Conservation (phyloP, 2,113 vertebrate genomes). For the Sceloporus tristichus region DNA sequence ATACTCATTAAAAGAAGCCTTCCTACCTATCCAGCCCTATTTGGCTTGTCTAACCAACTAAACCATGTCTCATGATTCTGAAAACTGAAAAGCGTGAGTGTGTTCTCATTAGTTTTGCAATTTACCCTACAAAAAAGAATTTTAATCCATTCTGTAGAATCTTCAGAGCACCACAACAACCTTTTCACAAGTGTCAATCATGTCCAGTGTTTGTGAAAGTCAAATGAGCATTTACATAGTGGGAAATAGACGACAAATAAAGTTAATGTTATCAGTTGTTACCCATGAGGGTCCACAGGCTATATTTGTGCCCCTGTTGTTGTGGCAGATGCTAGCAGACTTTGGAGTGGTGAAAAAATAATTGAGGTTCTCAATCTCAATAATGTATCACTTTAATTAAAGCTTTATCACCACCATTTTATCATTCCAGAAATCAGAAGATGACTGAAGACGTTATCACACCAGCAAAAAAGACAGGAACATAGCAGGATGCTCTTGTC, state of each 20-base stretch:
- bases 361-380: not conserved
- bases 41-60: conserved; percentile 43
- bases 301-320: not conserved
- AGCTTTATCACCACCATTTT: not conserved
- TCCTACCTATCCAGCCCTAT: not conserved
- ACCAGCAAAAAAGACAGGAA: too few relatives aligned
- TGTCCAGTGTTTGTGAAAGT: conserved; percentile 33
- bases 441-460: too few relatives aligned
- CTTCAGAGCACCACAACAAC: not conserved
- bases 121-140: conserved; percentile 58
- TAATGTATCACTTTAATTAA: not conserved
- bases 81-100: conserved; percentile 62
- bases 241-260: not conserved
- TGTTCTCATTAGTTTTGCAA: conserved; percentile 62
- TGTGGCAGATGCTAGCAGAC: not conserved
- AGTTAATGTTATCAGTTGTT: not conserved
- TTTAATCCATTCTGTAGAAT: conserved; percentile 50
- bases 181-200: conserved; percentile 28
- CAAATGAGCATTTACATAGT: conserved; percentile 50
- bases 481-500: too few relatives aligned
- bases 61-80: conserved; percentile 30
- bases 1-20: conserved; percentile 67
- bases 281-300: not conserved
- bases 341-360: not conserved
- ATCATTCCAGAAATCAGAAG: not conserved